Evolutionary conservation across 2,113 vertebrate species (phyloP).

Genomic region (Athene cunicularia): DNA sequence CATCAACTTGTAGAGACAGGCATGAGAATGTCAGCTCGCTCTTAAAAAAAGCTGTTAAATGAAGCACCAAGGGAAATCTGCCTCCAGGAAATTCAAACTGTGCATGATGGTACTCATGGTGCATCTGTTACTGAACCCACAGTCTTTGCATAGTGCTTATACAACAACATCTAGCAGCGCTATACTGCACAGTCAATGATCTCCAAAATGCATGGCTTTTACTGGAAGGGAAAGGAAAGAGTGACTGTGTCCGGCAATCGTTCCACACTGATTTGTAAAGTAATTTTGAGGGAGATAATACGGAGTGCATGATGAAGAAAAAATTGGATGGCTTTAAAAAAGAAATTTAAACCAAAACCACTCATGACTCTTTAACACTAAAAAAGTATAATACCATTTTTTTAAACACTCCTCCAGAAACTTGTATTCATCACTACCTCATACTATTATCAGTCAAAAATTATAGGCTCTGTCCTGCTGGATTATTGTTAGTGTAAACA

Average conservation of each 20-base stretch:
- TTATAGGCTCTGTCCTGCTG: conserved; percentile 44
- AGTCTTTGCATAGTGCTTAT: background rate
- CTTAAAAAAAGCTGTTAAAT: background rate
- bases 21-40: rapidly evolving
- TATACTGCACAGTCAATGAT: background rate
- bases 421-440: conserved; percentile 15
- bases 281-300: background rate
- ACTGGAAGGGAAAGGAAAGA: conserved; percentile 11
- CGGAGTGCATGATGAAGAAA: background rate
- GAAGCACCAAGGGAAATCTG: background rate
- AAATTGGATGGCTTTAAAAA: background rate
- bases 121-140: background rate
- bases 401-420: conserved; percentile 50
- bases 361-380: background rate
- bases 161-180: background rate
- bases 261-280: background rate
- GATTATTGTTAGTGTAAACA: conserved; percentile 65
- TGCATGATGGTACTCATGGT: background rate
- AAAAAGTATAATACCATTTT: background rate
- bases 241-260: background rate
- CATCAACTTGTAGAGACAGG: background rate
- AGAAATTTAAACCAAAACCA: background rate
- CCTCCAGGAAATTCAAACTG: background rate
- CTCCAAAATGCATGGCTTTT: background rate
- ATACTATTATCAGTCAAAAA: conserved; percentile 50